A percentile compares a stretch with the other conserved stretches of the same genome.
Evolutionary conservation across 2,888 invertebrate species (phyloP).

Genomic region (Heliothis peltigera): DNA sequence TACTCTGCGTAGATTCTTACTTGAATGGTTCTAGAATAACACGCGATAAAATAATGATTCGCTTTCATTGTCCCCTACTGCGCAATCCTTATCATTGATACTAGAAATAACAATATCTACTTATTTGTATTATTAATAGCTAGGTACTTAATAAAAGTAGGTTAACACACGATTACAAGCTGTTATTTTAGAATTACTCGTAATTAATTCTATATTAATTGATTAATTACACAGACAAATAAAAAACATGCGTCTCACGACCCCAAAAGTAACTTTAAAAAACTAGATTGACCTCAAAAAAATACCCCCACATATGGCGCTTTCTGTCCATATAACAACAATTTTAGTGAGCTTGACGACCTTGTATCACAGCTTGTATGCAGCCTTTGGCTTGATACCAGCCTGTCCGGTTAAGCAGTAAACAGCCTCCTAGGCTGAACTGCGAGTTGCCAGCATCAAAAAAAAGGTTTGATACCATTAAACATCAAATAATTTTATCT

Average conservation of each 20-base stretch:
- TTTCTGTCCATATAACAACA: slow-evolving; percentile 47
- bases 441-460: too few species aligned
- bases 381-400: slow-evolving; percentile 46
- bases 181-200: background rate
- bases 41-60: background rate
- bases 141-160: background rate
- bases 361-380: too few species aligned
- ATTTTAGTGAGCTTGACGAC: slow-evolving; percentile 29
- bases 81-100: background rate
- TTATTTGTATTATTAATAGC: background rate
- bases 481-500: too few species aligned
- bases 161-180: slow-evolving; percentile 20
- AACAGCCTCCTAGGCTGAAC: too few species aligned
- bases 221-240: background rate
- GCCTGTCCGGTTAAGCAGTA: too few species aligned
- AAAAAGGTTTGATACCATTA: too few species aligned
- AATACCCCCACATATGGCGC: slow-evolving; percentile 44
- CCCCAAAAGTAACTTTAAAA: background rate
- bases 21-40: background rate
- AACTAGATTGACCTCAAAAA: slow-evolving; percentile 44
- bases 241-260: slow-evolving; percentile 5
- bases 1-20: background rate
- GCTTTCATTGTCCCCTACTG: slow-evolving; percentile 7
- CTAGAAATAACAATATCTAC: slow-evolving; percentile 10
- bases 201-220: background rate